A percentile compares a stretch with the other conserved stretches of the same genome.
Evolutionary conservation across 2,888 invertebrate genomes (phyloP).

Genomic region (Leucophenga montana): DNA sequence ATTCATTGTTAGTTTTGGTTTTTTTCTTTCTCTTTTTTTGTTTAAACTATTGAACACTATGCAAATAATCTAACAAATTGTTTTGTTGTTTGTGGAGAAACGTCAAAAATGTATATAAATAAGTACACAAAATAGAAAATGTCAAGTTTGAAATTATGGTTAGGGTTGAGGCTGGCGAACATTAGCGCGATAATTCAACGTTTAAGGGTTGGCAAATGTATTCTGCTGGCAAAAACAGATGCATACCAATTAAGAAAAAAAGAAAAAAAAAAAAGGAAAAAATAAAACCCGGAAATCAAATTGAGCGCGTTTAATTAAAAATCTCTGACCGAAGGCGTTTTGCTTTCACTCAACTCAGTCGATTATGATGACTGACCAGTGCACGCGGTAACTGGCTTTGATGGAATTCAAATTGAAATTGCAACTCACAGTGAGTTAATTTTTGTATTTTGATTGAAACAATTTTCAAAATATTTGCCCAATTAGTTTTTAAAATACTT

Average conservation of each 20-base stretch:
- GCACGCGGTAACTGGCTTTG: too few relatives aligned
- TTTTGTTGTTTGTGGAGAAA: slow-evolving; percentile 38
- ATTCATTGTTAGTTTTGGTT: slow-evolving; percentile 31
- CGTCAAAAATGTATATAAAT: not conserved
- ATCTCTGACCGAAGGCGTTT: slow-evolving; percentile 44
- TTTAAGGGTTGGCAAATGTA: too few relatives aligned
- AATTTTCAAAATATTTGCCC: too few relatives aligned
- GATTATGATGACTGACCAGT: too few relatives aligned
- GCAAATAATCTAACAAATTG: slow-evolving; percentile 49
- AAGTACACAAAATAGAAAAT: slow-evolving; percentile 12
- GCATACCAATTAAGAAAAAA: slow-evolving; percentile 30
- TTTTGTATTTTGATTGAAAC: too few relatives aligned
- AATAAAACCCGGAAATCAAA: not conserved
- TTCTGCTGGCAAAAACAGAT: slow-evolving; percentile 25
- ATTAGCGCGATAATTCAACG: slow-evolving; percentile 46
- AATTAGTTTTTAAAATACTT: too few relatives aligned
- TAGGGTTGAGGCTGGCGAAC: slow-evolving; percentile 13
- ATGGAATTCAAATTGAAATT: too few relatives aligned
- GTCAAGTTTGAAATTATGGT: not conserved
- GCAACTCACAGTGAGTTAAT: too few relatives aligned
- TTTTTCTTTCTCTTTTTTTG: too few relatives aligned
- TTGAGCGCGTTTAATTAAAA: slow-evolving; percentile 55
- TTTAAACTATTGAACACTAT: too few relatives aligned
- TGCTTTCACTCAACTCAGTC: slow-evolving; percentile 49
- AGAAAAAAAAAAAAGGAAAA: slow-evolving; percentile 27